Percentiles rank a stretch among this genome's conserved stretches.
These are phyloP conservation scores for Pimephales promelas DNA, from an alignment of 2,113 vertebrate genomes.

Conservation along the genomic window DNA sequence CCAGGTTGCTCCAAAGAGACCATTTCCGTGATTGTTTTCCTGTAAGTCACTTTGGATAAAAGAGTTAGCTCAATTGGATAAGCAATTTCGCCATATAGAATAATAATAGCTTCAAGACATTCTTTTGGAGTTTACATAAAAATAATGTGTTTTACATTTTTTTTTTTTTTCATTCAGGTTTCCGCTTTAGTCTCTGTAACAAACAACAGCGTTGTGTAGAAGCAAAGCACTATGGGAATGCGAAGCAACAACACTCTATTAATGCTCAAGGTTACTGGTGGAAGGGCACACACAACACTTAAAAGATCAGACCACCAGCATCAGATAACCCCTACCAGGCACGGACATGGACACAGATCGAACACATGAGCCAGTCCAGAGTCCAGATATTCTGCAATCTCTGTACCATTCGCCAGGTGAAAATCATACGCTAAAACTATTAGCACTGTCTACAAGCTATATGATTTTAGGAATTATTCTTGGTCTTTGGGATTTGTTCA, in stretches of 20 bases:
- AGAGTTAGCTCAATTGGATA: conserved; percentile 1
- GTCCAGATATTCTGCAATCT: background rate
- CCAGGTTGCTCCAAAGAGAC: background rate
- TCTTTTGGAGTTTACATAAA: background rate
- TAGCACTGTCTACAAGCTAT: background rate
- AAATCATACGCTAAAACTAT: background rate
- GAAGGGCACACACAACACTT: conserved; percentile 40
- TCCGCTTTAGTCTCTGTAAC: background rate
- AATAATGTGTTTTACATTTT: background rate
- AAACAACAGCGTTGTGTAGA: background rate
- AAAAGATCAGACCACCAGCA: conserved; percentile 21
- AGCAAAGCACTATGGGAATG: background rate
- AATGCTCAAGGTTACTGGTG: conserved; percentile 36
- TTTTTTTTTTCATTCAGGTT: background rate
- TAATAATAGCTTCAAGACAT: background rate
- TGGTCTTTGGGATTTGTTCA: background rate
- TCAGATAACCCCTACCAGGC: conserved; percentile 23
- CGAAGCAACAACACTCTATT: conserved; percentile 10
- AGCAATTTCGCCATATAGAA: background rate
- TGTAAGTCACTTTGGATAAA: conserved; percentile 10
- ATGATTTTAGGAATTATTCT: background rate
- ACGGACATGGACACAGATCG: conserved; percentile 3
- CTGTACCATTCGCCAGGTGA: background rate
- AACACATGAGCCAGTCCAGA: background rate
- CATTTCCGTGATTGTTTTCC: background rate